phyloP scores from a whole-genome alignment of 2,888 invertebrate species.

The Hololepta plana region DNA sequence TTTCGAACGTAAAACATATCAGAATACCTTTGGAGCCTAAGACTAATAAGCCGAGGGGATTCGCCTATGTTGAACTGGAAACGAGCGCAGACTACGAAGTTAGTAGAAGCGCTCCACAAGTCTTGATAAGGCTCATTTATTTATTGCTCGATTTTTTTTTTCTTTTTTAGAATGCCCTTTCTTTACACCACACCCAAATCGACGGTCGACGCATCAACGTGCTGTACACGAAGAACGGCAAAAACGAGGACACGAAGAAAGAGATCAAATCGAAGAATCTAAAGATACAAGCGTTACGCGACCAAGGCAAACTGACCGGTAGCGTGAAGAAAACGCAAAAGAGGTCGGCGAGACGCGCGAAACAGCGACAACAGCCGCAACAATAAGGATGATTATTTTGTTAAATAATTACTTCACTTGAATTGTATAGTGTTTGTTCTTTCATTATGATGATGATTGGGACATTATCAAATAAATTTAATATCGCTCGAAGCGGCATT shows the following conservation, averaged over 20 bases:
- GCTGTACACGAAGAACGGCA: slow-evolving; percentile 23
- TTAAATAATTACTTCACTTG: no score
- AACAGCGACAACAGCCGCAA: no score
- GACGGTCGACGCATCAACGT: slow-evolving; percentile 27
- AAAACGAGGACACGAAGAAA: slow-evolving; percentile 20
- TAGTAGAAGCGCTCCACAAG: no score
- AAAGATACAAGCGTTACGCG: slow-evolving; percentile 26
- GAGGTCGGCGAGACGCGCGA: slow-evolving; percentile 17
- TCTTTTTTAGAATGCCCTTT: slow-evolving; percentile 27
- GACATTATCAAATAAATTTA: no score
- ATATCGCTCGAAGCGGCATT: no score
- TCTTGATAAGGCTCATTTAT: no score
- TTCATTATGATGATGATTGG: no score
- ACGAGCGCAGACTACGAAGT: slow-evolving; percentile 28
- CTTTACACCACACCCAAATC: slow-evolving; percentile 25
- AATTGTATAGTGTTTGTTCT: no score
- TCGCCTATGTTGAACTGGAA: slow-evolving; percentile 27
- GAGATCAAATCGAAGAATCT: slow-evolving; percentile 25
- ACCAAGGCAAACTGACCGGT: slow-evolving; percentile 24
- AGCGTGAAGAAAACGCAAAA: slow-evolving; percentile 20
- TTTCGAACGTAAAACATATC: slow-evolving; percentile 21
- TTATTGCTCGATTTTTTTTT: no score
- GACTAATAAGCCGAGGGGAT: slow-evolving; percentile 24
- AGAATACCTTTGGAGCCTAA: slow-evolving; percentile 22
- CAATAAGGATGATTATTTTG: no score